Conservation (phyloP, 2,888 invertebrate genomes). For the Caradrina kadenii region DNA sequence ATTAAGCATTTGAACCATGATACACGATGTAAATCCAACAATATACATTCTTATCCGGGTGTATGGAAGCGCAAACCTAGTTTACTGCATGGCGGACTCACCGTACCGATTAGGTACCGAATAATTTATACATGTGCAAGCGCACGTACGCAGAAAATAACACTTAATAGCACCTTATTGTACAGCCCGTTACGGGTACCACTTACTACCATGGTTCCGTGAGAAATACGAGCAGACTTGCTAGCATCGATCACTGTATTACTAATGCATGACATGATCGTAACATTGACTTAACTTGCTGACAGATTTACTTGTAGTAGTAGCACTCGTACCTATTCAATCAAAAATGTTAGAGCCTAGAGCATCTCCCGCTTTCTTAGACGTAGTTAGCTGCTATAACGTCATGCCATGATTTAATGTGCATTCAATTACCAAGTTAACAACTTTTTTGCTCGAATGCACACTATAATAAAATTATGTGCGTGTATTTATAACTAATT, state of each 20-base stretch:
- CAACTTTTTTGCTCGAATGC: background rate
- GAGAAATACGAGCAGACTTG: conserved; percentile 26
- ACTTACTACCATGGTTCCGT: conserved; percentile 27
- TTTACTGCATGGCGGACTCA: conserved; percentile 57
- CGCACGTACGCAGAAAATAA: conserved; percentile 77
- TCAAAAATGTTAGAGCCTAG: background rate
- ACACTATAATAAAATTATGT: background rate
- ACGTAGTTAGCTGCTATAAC: background rate
- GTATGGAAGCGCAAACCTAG: conserved; percentile 14
- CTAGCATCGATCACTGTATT: conserved; percentile 48
- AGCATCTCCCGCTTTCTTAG: background rate
- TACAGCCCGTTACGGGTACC: conserved; percentile 60
- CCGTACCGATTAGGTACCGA: conserved; percentile 72
- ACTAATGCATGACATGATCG: conserved; percentile 13
- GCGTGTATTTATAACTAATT: conserved; percentile 1
- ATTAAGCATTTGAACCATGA: background rate
- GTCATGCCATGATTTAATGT: background rate
- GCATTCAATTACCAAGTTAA: background rate
- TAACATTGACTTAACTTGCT: conserved; percentile 13
- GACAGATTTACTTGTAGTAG: conserved; percentile 1
- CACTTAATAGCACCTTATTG: conserved; percentile 67
- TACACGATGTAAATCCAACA: background rate
- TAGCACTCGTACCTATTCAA: background rate
- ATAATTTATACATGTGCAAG: conserved; percentile 67
- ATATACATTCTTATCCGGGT: conserved; percentile 11